phyloP scores from a whole-genome alignment of 1,140 invertebrate species.

The Bursaphelenchus mucronatus region DNA sequence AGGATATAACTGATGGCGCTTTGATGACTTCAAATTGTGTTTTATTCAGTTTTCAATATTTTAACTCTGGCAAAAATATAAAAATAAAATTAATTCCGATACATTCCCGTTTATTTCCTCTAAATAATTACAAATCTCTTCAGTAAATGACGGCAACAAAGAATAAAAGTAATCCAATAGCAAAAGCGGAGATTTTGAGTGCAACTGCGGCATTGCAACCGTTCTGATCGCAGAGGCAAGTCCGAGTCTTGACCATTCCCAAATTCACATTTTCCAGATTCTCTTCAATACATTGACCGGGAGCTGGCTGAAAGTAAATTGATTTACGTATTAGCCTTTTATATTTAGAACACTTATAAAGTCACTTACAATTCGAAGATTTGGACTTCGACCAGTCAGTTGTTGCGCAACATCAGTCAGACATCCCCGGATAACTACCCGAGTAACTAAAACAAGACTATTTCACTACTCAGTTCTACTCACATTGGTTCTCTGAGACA shows the following conservation, averaged over 20 bases:
- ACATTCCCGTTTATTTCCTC: too few species aligned
- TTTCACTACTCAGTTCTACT: not conserved
- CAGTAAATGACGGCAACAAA: too few species aligned
- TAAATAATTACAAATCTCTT: too few species aligned
- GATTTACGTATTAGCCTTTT: too few species aligned
- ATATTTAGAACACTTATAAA: not conserved
- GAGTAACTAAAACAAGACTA: conserved; percentile 13
- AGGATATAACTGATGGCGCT: too few species aligned
- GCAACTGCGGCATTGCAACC: not conserved
- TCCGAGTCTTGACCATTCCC: conserved; percentile 14
- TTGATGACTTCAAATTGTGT: too few species aligned
- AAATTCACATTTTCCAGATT: conserved; percentile 5
- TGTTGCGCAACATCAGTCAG: conserved; percentile 21
- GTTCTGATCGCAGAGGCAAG: conserved; percentile 13
- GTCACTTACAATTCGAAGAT: conserved; percentile 3
- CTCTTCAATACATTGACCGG: conserved; percentile 8
- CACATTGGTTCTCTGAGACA: conserved; percentile 19
- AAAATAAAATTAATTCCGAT: too few species aligned
- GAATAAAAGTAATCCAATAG: too few species aligned
- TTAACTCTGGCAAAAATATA: too few species aligned
- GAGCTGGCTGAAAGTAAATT: conserved; percentile 14
- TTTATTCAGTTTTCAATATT: too few species aligned
- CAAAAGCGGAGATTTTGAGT: too few species aligned
- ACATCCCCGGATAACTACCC: conserved; percentile 17
- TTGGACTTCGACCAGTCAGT: conserved; percentile 12